phyloP scores from a whole-genome alignment of 2,113 vertebrate genomes.

The Nyctereutes procyonoides region DNA sequence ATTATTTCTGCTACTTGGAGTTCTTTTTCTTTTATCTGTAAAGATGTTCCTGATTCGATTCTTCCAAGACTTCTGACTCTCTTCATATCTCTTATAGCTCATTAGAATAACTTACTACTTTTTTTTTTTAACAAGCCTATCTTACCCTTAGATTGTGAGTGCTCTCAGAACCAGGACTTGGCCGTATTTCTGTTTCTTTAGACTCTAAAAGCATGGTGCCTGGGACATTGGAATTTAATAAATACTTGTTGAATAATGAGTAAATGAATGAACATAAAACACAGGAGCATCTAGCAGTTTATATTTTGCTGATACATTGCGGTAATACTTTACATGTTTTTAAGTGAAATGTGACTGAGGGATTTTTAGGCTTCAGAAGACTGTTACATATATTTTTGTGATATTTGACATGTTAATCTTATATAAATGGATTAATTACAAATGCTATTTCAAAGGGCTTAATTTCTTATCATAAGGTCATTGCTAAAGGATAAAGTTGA shows the following conservation, averaged over 20 bases:
- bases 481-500: constrained; percentile 80
- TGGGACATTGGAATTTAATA: constrained; percentile 44
- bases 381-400: constrained; percentile 76
- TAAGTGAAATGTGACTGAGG: constrained; percentile 65
- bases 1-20: background rate
- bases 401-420: constrained; percentile 86
- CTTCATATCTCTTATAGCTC: background rate
- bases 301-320: constrained; percentile 37
- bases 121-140: background rate
- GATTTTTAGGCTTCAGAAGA: constrained; percentile 65
- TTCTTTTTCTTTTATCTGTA: background rate
- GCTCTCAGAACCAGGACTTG: background rate
- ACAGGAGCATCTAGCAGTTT: constrained; percentile 18
- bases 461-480: constrained; percentile 82
- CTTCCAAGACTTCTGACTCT: background rate
- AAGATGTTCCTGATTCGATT: background rate
- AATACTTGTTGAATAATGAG: constrained; percentile 51
- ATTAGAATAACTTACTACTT: background rate
- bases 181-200: background rate
- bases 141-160: background rate
- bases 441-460: constrained; percentile 84
- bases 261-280: constrained; percentile 47
- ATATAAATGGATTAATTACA: constrained; percentile 87
- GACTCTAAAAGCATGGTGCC: background rate
- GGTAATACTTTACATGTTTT: constrained; percentile 51